Conservation (phyloP, 2,797 vertebrate genomes). For the Fringilla coelebs region DNA sequence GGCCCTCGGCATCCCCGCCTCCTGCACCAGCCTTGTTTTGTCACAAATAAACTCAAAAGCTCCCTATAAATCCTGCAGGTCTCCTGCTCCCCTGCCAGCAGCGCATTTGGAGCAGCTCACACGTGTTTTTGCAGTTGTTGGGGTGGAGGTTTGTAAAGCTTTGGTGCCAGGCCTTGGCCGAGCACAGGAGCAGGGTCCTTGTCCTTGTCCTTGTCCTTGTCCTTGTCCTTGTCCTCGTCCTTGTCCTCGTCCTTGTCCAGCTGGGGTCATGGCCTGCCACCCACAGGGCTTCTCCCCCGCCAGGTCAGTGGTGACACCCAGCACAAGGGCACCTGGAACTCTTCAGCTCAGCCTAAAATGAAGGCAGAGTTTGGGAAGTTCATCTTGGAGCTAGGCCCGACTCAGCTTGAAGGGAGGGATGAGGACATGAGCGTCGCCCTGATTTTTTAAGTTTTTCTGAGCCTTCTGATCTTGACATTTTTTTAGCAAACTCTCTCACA, state of each 20-base stretch:
- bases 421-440: too few species aligned
- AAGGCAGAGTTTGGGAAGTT: neutral
- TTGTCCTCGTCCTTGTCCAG: too few species aligned
- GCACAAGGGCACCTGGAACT: neutral
- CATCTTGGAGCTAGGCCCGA: fast-evolving
- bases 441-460: too few species aligned
- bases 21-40: neutral
- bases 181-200: fast-evolving
- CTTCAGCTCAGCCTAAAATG: neutral
- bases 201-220: neutral
- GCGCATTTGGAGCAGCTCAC: fast-evolving
- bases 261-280: neutral
- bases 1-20: neutral
- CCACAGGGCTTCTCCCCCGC: too few species aligned
- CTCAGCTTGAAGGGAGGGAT: neutral
- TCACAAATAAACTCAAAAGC: neutral
- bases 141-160: neutral
- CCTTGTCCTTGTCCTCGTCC: too few species aligned
- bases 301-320: neutral
- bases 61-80: neutral
- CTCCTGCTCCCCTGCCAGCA: neutral
- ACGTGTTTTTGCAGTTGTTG: neutral
- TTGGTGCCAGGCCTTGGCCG: too few species aligned
- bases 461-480: too few species aligned
- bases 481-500: too few species aligned